These are phyloP conservation scores for Abramis brama DNA, from an alignment of 2,113 vertebrate genomes.

Conservation along the genomic window DNA sequence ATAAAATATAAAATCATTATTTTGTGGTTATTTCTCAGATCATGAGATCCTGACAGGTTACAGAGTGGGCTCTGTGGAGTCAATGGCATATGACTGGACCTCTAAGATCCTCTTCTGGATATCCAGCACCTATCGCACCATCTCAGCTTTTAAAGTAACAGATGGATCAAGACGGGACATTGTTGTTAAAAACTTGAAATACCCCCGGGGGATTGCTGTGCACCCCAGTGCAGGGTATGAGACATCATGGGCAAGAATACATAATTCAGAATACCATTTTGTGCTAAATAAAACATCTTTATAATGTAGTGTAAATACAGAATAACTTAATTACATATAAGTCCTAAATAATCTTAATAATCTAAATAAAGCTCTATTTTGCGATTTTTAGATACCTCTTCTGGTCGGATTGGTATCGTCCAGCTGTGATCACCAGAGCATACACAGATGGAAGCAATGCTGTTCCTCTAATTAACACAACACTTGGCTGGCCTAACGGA, in stretches of 20 bases:
- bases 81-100: slow-evolving; percentile 96
- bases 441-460: slow-evolving; percentile 94
- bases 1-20: neutral
- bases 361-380: slow-evolving; percentile 75
- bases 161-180: slow-evolving; percentile 93
- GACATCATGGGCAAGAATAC: neutral
- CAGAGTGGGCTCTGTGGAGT: slow-evolving; percentile 91
- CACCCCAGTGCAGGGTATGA: slow-evolving; percentile 93
- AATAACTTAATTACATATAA: neutral
- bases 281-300: neutral
- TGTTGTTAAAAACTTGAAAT: slow-evolving; percentile 89
- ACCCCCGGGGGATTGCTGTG: slow-evolving; percentile 90
- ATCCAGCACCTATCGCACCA: slow-evolving; percentile 82
- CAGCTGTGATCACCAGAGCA: slow-evolving; percentile 94
- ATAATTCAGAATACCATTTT: neutral
- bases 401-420: slow-evolving; percentile 95
- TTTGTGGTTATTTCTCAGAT: slow-evolving; percentile 78
- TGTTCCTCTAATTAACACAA: slow-evolving; percentile 91
- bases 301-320: neutral
- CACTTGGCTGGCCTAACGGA: slow-evolving; percentile 95
- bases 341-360: neutral
- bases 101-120: slow-evolving; percentile 98
- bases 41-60: slow-evolving; percentile 90
- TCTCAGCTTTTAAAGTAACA: slow-evolving; percentile 89
- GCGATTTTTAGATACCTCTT: slow-evolving; percentile 66